phyloP scores from a whole-genome alignment of 2,797 vertebrate genomes.

The Myotis daubentonii region DNA sequence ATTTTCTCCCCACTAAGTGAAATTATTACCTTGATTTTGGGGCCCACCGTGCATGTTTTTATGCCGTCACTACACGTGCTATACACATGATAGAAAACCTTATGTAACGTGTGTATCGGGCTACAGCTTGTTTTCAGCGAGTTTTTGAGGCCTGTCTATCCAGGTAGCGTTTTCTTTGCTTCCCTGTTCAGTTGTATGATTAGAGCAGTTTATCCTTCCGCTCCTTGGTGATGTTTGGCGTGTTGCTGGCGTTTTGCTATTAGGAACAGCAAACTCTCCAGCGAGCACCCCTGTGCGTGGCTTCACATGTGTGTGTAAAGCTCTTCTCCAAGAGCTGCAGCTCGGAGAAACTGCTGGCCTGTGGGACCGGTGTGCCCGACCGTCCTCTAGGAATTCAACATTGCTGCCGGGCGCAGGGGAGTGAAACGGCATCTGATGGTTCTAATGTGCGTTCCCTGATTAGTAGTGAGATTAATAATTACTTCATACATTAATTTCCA shows the following conservation, averaged over 20 bases:
- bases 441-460: neutral
- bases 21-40: neutral
- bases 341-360: neutral
- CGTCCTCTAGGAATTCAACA: neutral
- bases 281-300: neutral
- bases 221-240: neutral
- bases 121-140: neutral
- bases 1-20: neutral
- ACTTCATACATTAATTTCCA: neutral
- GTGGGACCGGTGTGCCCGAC: too few species aligned
- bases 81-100: neutral
- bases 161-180: neutral
- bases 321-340: neutral
- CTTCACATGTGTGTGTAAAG: neutral
- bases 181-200: neutral
- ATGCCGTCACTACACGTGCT: neutral
- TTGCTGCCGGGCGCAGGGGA: neutral
- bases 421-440: neutral
- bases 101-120: rapidly evolving
- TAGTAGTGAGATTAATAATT: neutral
- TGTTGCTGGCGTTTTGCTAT: neutral
- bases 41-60: neutral
- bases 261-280: neutral
- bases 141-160: neutral
- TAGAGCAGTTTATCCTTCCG: neutral